Conservation (phyloP, 2,888 invertebrate genomes). For the Cantharis nigra region DNA sequence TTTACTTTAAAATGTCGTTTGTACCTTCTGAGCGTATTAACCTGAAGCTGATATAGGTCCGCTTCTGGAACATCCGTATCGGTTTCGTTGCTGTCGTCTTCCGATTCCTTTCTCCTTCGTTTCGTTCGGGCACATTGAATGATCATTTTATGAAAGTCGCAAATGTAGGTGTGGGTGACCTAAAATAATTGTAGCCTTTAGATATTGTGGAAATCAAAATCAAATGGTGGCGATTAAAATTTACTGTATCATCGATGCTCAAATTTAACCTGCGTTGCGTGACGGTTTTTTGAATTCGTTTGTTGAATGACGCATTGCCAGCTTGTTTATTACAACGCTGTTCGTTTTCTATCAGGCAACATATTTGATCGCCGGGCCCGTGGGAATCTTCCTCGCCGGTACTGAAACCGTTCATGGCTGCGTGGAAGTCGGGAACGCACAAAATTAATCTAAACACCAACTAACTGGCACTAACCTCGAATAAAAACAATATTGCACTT, state of each 20-base stretch:
- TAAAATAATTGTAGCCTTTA: slow-evolving; percentile 53
- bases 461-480: background rate
- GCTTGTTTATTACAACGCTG: slow-evolving; percentile 86
- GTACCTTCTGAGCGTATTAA: slow-evolving; percentile 91
- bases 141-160: slow-evolving; percentile 94
- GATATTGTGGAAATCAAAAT: background rate
- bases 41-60: slow-evolving; percentile 90
- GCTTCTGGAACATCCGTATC: slow-evolving; percentile 91
- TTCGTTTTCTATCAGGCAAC: slow-evolving; percentile 89
- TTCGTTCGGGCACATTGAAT: slow-evolving; percentile 95
- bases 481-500: background rate
- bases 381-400: slow-evolving; percentile 90
- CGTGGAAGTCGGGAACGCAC: background rate
- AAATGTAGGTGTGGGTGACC: slow-evolving; percentile 95
- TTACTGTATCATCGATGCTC: slow-evolving; percentile 78
- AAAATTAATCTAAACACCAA: slow-evolving; percentile 1
- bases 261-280: slow-evolving; percentile 88
- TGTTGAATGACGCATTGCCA: slow-evolving; percentile 95
- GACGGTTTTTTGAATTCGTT: slow-evolving; percentile 94
- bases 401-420: slow-evolving; percentile 83
- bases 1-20: slow-evolving; percentile 92
- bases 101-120: slow-evolving; percentile 89
- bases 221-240: slow-evolving; percentile 39
- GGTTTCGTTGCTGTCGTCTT: slow-evolving; percentile 93
- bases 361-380: slow-evolving; percentile 86